Evolutionary conservation across 2,113 vertebrate species (phyloP), one percentile per base, ranked within the genome.

Genomic region (Falcunculus frontatus): DNA sequence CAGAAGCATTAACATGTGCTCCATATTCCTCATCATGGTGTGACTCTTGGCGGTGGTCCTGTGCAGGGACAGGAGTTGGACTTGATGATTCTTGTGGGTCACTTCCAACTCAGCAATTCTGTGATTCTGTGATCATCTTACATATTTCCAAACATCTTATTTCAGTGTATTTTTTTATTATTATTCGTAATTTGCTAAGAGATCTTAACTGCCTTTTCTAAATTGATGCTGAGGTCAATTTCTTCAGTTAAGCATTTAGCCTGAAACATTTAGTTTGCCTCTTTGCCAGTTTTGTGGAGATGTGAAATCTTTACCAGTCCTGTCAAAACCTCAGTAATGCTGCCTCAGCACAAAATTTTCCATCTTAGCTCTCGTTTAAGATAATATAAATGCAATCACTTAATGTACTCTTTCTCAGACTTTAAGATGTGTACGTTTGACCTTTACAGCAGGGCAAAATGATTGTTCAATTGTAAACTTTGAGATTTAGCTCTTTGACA

Each of bases 1-100:
- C 3, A 3, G 41, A 72, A n/a, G 2, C 0, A 4, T 60, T 72
- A 64, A 7, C 6, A 39, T n/a, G 46, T 74, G 20, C 11, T 70
- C n/a, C 21, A 15, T 11, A 30, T 33, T 82, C 33, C 7, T 76
- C 15, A 39, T 39, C 25, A 1, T 29, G 18, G 9, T 60, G 55
- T 37, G 33, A n/a, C 23, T 37, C 27, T 50, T 60, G 64, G 39
- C 0, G 0, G 13, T 33, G 37, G 14, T 12, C 33, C 27, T 37
- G 7, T 16, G 63, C 18, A 52, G 15, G 53, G n/a, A 12, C 39
- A 46, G 55, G 22, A 53, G 22, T 2, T 53, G 46, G 23, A 60
- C 33, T 52, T 22, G 53, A 10, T 30, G 2, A 21, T 39, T 52
- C 39, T 16, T 29, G 29, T 19, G 27, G 18, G 20, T 46, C 27